These are phyloP conservation scores for Polyommatus iphigenia DNA, from an alignment of 2,888 invertebrate genomes.

Conservation along the genomic window DNA sequence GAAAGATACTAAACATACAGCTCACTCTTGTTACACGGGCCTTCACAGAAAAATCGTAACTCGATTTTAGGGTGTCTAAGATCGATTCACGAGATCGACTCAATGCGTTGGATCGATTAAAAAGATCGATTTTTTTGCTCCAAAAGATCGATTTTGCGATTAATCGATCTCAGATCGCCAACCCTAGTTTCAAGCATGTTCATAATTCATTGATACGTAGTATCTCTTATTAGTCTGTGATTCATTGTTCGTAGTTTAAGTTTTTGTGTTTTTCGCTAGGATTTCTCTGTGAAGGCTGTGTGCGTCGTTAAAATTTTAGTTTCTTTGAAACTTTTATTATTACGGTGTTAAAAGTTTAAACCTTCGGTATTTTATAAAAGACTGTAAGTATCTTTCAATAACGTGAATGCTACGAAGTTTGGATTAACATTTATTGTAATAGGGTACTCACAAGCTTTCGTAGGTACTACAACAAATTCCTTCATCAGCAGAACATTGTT, in stretches of 20 bases:
- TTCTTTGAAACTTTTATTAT: background rate
- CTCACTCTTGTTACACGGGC: too few species aligned
- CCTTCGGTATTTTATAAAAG: background rate
- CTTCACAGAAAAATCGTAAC: too few species aligned
- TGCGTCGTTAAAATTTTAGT: background rate
- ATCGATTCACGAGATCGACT: too few species aligned
- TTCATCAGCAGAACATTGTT: conserved; percentile 28
- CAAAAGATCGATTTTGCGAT: too few species aligned
- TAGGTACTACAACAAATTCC: background rate
- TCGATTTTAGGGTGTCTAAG: too few species aligned
- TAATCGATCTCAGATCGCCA: too few species aligned
- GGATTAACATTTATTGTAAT: background rate
- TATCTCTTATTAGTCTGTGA: too few species aligned
- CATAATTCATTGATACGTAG: too few species aligned
- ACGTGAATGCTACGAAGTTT: background rate
- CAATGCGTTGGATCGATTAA: too few species aligned
- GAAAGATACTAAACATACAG: too few species aligned
- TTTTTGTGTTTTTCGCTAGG: background rate
- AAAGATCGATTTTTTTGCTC: too few species aligned
- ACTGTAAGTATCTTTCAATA: background rate
- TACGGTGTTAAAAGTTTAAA: background rate
- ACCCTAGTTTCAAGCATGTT: background rate
- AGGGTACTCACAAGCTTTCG: background rate
- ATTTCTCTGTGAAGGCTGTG: background rate
- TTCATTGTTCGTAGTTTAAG: background rate